Evolutionary conservation across 64 coral and sea anemone species (phyloP).

Genomic region (Dendrophyllia cribrosa): DNA sequence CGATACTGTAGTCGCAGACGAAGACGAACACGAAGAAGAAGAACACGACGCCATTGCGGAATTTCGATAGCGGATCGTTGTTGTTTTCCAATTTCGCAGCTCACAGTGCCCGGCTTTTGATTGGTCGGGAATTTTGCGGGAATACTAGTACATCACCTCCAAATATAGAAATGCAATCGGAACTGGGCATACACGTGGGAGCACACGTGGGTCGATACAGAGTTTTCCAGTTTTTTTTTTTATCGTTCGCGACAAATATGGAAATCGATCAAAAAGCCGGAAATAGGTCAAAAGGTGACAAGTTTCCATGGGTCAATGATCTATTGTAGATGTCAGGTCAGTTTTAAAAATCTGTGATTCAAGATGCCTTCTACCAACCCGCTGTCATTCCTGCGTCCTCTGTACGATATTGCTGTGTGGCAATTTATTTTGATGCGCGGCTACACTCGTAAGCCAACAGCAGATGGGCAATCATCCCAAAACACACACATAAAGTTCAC

Average conservation of each 20-base stretch:
- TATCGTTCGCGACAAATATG: too few relatives aligned
- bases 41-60: neutral
- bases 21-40: too few relatives aligned
- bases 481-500: slow-evolving; percentile 19
- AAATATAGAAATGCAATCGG: too few relatives aligned
- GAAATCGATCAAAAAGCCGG: neutral
- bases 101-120: neutral
- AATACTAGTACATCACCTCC: neutral
- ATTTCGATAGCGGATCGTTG: neutral
- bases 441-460: neutral
- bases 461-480: too few relatives aligned
- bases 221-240: too few relatives aligned
- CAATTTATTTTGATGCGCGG: too few relatives aligned
- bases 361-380: slow-evolving; percentile 34
- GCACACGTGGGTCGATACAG: too few relatives aligned
- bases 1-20: too few relatives aligned
- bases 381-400: slow-evolving; percentile 8
- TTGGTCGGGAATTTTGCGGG: neutral
- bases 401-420: slow-evolving; percentile 59
- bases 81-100: neutral
- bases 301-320: neutral
- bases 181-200: too few relatives aligned
- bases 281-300: too few relatives aligned
- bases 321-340: neutral
- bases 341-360: neutral